Evolutionary conservation across 2,888 invertebrate genomes (phyloP), one percentile per base, ranked within the genome.

Genomic region (Silvanus unidentatus): DNA sequence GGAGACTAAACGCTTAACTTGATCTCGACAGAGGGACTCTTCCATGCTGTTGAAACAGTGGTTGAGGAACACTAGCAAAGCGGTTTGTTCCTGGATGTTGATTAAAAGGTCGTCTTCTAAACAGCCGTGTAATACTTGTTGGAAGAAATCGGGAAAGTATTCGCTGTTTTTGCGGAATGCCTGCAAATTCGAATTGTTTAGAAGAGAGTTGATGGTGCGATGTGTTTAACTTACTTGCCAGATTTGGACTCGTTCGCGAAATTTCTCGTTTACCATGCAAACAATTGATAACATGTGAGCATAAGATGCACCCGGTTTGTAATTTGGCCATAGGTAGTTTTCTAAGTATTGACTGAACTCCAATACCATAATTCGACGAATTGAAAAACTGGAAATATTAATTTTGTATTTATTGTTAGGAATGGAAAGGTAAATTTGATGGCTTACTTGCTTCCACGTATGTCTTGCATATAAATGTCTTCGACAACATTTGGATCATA

Each of bases 241-340:
- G 2, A 96, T 93, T 49, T 90, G 91, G 6, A 98, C 95, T 42
- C 98, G 77, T 72, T 99, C 99, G 1, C 98, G 77, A 65, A 96
- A 95, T 70, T 99, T 99, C 69, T 99, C 98, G 75, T 99, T 99
- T 37, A 98, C 84, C 91, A 99, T 94, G 1, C 92, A 86, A n/a
- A 95, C 89, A 53, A 99, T 93, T 0, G 97, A 96, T 83, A 99
- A 83, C 64, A 96, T 81, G 69, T 97, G 96, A n/a, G 88, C 84
- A 59, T 86, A 81, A 1, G 86, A 79, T 1, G 92, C 84, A n/a
- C 80, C 81, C 0, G 84, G 78, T 43, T 77, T 75, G 70, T 91
- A 99, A 72, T 97, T 91, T 0, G 96, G 95, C 99, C 98, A 99
- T 41, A 99, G 70, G 70, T 90, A 98, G 64, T 90, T 92, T 72